Evolutionary conservation across 1,140 invertebrate species (phyloP).

Genomic region (Drosophila orosa): DNA sequence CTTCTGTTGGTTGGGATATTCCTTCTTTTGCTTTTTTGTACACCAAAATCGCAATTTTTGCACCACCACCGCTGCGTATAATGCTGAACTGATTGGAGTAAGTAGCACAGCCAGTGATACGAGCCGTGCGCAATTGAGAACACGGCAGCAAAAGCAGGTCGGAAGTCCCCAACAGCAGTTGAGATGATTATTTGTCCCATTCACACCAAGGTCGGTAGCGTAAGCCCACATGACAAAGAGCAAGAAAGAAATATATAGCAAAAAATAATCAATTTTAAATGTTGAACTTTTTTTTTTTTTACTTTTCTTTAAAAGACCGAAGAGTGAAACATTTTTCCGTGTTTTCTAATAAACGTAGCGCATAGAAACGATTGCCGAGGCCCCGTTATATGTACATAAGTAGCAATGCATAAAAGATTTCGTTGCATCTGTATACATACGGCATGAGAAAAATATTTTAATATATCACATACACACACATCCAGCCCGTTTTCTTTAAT

Average conservation of each 20-base stretch:
- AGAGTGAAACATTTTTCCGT: constrained; percentile 36
- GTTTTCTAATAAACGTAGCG: constrained; percentile 8
- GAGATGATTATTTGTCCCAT: constrained; percentile 60
- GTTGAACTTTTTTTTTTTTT: constrained; percentile 54
- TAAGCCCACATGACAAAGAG: constrained; percentile 51
- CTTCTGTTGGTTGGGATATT: constrained; percentile 40
- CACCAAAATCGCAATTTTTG: constrained; percentile 84
- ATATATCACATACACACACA: constrained; percentile 52
- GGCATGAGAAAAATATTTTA: constrained; percentile 46
- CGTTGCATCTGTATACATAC: constrained; percentile 25
- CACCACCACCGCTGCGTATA: constrained; percentile 68
- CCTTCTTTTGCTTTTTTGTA: constrained; percentile 80
- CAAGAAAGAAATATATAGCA: constrained; percentile 67
- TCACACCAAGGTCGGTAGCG: constrained; percentile 56
- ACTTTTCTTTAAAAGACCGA: constrained; percentile 22
- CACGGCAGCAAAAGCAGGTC: constrained; percentile 55
- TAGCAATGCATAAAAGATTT: constrained; percentile 21
- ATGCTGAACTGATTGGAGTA: constrained; percentile 53
- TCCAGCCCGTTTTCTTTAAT: constrained; percentile 31
- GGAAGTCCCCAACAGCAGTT: constrained; percentile 52
- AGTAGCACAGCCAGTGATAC: constrained; percentile 64
- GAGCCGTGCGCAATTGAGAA: constrained; percentile 43
- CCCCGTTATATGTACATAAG: constrained; percentile 16
- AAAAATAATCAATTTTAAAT: constrained; percentile 80
- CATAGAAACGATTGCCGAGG: constrained; percentile 3